Conservation (phyloP, 2,113 vertebrate genomes). For the Elephantulus edwardii region DNA sequence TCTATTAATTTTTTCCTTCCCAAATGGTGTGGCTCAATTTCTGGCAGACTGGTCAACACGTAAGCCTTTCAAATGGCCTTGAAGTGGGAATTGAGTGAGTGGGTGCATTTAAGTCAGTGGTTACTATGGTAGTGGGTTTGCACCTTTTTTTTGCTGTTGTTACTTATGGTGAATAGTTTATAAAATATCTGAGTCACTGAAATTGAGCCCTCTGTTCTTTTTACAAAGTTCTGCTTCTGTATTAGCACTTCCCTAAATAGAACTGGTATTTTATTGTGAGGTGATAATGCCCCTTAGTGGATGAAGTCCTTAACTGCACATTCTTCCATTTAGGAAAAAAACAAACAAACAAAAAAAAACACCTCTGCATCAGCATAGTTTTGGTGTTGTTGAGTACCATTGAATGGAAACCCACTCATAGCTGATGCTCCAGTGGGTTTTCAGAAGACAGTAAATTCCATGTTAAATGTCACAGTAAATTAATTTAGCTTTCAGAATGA, state of each 20-base stretch:
- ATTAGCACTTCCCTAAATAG: not conserved
- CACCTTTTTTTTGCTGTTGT: not conserved
- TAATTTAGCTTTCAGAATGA: no score
- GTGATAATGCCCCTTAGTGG: constrained; percentile 82
- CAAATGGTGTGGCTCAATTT: not conserved
- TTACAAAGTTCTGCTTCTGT: constrained; percentile 18
- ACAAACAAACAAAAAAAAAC: no score
- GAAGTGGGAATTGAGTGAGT: not conserved
- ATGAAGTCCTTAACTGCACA: constrained; percentile 75
- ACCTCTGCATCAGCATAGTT: not conserved
- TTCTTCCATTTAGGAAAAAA: not conserved
- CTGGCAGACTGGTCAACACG: not conserved
- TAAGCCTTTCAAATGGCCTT: not conserved
- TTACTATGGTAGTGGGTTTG: not conserved
- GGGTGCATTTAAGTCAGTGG: not conserved
- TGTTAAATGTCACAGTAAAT: no score
- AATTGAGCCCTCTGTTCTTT: not conserved
- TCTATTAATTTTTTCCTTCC: constrained; percentile 11
- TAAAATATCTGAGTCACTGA: not conserved
- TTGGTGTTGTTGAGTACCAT: no score
- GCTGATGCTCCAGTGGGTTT: no score
- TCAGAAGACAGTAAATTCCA: no score
- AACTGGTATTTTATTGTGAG: constrained; percentile 32
- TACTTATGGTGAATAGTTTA: not conserved
- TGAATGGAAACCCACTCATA: no score